These are phyloP conservation scores for Nerophis ophidion DNA, from an alignment of 2,113 vertebrate genomes.

Conservation along the genomic window DNA sequence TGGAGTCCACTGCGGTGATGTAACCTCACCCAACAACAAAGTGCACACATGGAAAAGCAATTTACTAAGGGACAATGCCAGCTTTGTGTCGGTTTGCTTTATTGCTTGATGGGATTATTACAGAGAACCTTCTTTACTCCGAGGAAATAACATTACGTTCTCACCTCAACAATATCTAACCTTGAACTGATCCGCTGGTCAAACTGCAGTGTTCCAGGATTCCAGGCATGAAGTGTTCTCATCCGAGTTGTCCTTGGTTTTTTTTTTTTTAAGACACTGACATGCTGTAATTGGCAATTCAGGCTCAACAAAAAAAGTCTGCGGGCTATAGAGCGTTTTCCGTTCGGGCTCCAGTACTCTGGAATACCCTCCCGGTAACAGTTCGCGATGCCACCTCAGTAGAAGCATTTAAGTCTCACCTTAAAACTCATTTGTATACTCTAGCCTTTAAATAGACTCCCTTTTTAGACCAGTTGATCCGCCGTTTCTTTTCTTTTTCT, in stretches of 20 bases:
- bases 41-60: conserved; percentile 36
- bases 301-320: no score
- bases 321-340: no score
- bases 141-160: conserved; percentile 26
- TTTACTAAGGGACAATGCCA: conserved; percentile 53
- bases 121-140: conserved; percentile 30
- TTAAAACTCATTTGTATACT: no score
- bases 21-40: conserved; percentile 56
- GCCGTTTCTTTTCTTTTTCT: no score
- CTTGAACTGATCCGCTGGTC: conserved; percentile 19
- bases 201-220: conserved; percentile 26
- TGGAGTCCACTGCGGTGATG: conserved; percentile 48
- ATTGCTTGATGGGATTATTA: conserved; percentile 30
- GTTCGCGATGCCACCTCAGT: no score
- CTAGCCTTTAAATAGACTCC: no score
- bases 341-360: no score
- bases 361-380: no score
- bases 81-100: conserved; percentile 51
- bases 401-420: no score
- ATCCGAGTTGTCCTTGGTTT: conserved; percentile 31
- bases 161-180: conserved; percentile 23
- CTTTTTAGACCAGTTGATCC: no score
- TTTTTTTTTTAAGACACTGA: conserved; percentile 22
- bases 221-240: conserved; percentile 9
- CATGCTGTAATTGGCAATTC: conserved; percentile 13